Conservation (phyloP, 2,797 vertebrate species). For the Squalus acanthias region DNA sequence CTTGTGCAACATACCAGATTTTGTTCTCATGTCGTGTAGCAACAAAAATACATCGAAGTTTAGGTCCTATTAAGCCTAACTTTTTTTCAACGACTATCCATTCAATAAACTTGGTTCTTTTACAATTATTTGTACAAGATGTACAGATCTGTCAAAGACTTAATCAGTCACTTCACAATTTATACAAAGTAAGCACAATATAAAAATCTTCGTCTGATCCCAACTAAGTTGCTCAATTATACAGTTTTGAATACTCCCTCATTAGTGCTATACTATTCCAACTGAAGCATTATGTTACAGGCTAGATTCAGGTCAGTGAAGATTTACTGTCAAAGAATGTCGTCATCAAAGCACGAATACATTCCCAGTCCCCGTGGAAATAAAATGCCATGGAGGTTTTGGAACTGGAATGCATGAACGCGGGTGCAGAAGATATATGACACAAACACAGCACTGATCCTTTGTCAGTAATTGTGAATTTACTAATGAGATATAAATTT, state of each 20-base stretch:
- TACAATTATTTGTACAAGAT: not conserved
- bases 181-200: not conserved
- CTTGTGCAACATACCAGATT: not conserved
- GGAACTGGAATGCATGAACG: not conserved
- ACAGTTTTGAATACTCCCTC: not conserved
- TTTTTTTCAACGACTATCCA: not conserved
- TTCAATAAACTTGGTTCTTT: not conserved
- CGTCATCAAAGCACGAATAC: not conserved
- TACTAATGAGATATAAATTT: not conserved
- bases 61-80: not conserved
- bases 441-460: not conserved
- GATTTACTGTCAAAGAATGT: not conserved
- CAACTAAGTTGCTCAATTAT: not conserved
- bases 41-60: not conserved
- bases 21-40: not conserved
- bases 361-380: not conserved
- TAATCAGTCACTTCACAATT: not conserved
- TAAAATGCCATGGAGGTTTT: not conserved
- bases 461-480: not conserved
- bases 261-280: not conserved
- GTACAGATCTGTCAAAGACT: not conserved
- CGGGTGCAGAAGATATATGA: not conserved
- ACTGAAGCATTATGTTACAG: constrained; percentile 2
- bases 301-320: not conserved
- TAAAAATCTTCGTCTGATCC: not conserved